Evolutionary conservation across 1,140 invertebrate genomes (phyloP), one percentile per base, ranked within the genome.

Genomic region (Patella vulgata): DNA sequence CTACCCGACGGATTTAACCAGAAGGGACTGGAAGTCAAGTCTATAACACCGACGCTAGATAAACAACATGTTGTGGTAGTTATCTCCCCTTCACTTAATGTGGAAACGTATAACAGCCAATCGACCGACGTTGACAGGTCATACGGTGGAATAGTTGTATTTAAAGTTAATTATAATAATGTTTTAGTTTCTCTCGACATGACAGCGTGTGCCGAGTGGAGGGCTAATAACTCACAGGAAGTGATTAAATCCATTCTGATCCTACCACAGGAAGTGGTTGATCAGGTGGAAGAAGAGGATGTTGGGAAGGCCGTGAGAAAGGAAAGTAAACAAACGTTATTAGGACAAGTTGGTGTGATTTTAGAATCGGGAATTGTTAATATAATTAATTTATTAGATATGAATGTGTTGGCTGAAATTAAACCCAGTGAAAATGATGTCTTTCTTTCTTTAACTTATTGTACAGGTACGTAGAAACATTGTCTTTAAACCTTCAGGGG

Each of bases 81-180:
- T 36, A 63, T 83, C 42, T 71, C 67, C 19, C 74, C 73, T 14
- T 8, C 33, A 36, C 14, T 36, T 36, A 36, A 8, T 36, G 14
- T 5, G 5, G 33, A 36, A 36, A 36, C 6, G 5, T 8, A 8
- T 5, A 14, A 36, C 33, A 36, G 33, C 14, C 6, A 36, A 8
- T 8, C 33, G 14, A 8, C 33, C 5, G 33, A 36, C 14, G 14
- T 5, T 36, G 33, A 36, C 14, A 5, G 46, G 28, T 50, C 51
- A 42, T 62, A 70, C 44, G 84, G 82, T 33, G 80, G 74, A 39
- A 69, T 86, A n/a, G 52, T 86, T 17, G 53, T 85, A 5, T 86
- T 85, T 61, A 75, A 72, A 33, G 70, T 84, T 17, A 75, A 69
- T 28, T 69, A 63, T 47, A 72, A 66, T 21, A 61, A 66, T 39